phyloP scores from a whole-genome alignment of 2,797 vertebrate species.

The Cyclura pinguis region DNA sequence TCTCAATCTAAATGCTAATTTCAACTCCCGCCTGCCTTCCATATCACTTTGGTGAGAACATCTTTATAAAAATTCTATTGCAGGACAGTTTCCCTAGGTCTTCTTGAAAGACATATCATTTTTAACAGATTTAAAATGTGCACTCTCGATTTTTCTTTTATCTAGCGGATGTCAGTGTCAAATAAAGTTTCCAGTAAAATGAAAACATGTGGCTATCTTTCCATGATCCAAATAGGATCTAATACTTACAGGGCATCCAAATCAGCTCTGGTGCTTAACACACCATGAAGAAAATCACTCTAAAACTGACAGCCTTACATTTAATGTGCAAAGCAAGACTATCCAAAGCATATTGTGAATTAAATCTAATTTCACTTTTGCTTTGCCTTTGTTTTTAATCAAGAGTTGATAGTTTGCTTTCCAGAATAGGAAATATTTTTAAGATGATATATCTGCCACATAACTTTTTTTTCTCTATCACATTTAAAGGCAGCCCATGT shows the following conservation, averaged over 20 bases:
- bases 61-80: slow-evolving; percentile 41
- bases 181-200: slow-evolving; percentile 35
- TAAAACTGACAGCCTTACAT: not conserved
- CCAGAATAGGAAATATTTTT: slow-evolving; percentile 16
- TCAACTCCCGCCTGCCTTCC: slow-evolving; percentile 15
- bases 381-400: slow-evolving; percentile 33
- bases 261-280: not conserved
- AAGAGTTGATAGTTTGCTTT: slow-evolving; percentile 38
- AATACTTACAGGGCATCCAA: not conserved
- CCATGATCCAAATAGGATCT: not conserved
- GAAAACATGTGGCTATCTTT: slow-evolving; percentile 12
- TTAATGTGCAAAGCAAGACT: not conserved
- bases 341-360: slow-evolving; percentile 16
- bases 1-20: slow-evolving; percentile 59
- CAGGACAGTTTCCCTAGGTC: slow-evolving; percentile 1
- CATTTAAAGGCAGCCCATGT: slow-evolving; percentile 25
- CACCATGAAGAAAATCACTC: not conserved
- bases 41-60: slow-evolving; percentile 39
- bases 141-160: slow-evolving; percentile 36
- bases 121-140: slow-evolving; percentile 44
- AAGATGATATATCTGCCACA: slow-evolving; percentile 40
- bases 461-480: slow-evolving; percentile 47
- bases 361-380: not conserved
- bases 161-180: not conserved
- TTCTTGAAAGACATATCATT: slow-evolving; percentile 33